Conservation (phyloP, 2,888 invertebrate genomes). For the Clistopyga incitator region DNA sequence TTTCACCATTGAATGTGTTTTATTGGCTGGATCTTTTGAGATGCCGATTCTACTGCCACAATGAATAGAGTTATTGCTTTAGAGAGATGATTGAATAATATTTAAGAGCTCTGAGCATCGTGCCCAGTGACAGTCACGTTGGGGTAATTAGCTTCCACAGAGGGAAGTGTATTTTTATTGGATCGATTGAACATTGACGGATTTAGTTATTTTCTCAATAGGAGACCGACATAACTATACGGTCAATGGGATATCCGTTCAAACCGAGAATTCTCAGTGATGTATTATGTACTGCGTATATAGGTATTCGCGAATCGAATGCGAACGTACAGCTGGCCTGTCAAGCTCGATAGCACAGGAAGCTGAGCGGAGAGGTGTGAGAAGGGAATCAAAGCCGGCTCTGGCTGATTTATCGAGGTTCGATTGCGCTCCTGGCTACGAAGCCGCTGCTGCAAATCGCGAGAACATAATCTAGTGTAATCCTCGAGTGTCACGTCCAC, state of each 20-base stretch:
- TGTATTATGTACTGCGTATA: slow-evolving; percentile 13
- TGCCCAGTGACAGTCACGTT: background rate
- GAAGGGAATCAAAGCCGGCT: slow-evolving; percentile 39
- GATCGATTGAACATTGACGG: background rate
- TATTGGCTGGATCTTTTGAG: no score
- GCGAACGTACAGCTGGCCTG: slow-evolving; percentile 33
- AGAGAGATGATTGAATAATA: no score
- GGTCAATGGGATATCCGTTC: slow-evolving; percentile 3
- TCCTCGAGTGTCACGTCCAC: slow-evolving; percentile 25
- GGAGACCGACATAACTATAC: background rate
- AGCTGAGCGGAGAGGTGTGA: slow-evolving; percentile 2
- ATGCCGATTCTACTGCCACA: no score
- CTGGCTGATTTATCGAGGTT: slow-evolving; percentile 51
- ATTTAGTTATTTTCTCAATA: background rate
- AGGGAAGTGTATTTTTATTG: background rate
- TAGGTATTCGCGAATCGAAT: slow-evolving; percentile 33
- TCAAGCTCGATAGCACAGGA: slow-evolving; percentile 34
- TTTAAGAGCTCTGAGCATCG: no score
- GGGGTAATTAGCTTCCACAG: background rate
- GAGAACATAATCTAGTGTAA: slow-evolving; percentile 47
- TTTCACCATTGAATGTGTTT: no score
- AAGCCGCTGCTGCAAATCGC: slow-evolving; percentile 33
- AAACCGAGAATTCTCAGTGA: slow-evolving; percentile 16
- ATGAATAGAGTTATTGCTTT: no score
- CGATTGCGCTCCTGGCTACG: slow-evolving; percentile 37